These are phyloP conservation scores for Pogonomyrmex barbatus DNA, from an alignment of 1,140 invertebrate genomes.

Conservation along the genomic window DNA sequence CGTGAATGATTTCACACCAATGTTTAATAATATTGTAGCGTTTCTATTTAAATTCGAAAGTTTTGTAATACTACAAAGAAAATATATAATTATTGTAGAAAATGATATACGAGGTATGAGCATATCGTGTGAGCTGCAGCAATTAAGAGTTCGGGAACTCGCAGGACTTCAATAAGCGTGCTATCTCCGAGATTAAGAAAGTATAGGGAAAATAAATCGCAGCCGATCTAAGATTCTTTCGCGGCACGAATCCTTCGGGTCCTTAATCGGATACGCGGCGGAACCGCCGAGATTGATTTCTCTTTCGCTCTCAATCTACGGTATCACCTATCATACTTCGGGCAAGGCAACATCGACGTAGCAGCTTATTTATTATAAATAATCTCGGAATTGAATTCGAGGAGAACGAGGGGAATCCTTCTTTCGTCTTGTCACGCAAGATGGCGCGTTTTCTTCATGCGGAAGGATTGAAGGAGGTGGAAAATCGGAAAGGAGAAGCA, in stretches of 20 bases:
- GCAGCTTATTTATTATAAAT: constrained; percentile 75
- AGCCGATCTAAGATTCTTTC: not conserved
- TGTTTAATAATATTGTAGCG: not conserved
- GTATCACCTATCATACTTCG: constrained; percentile 36
- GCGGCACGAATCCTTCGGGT: not conserved
- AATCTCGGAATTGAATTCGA: constrained; percentile 74
- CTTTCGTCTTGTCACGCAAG: not conserved
- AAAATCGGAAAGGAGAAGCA: not conserved
- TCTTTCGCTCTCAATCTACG: constrained; percentile 12
- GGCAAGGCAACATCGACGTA: constrained; percentile 34
- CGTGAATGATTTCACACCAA: not conserved
- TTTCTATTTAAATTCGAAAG: not conserved
- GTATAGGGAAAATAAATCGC: constrained; percentile 33
- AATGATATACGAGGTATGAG: not conserved
- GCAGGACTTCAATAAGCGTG: not conserved
- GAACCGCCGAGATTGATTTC: constrained; percentile 27
- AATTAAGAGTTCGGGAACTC: not conserved
- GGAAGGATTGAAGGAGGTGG: constrained; percentile 7
- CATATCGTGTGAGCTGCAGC: not conserved
- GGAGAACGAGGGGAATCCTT: not conserved
- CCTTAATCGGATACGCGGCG: constrained; percentile 21
- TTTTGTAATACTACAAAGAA: not conserved
- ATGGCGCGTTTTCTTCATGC: not conserved
- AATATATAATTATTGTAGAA: constrained; percentile 20
- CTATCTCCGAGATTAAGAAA: constrained; percentile 22